A percentile compares a stretch with the other conserved stretches of the same genome.
phyloP scores from a whole-genome alignment of 2,888 invertebrate species.

The Cephus rjabovi region DNA sequence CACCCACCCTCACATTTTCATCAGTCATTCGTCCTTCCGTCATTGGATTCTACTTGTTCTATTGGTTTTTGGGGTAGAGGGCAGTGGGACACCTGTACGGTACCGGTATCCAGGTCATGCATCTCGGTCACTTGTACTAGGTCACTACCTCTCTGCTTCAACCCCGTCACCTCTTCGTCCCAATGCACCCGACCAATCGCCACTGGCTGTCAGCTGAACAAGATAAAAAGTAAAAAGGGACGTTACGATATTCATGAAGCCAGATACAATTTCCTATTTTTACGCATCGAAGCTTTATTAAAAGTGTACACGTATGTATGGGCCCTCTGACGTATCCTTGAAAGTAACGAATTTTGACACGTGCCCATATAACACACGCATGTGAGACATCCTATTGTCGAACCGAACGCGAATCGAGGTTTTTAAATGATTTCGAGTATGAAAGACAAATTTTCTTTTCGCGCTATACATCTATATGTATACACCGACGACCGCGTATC shows the following conservation, averaged over 20 bases:
- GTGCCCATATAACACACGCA: not conserved
- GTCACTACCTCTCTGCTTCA: conserved; percentile 54
- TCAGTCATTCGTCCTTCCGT: not conserved
- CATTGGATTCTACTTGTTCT: not conserved
- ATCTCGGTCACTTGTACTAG: conserved; percentile 64
- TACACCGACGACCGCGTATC: not conserved
- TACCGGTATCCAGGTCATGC: conserved; percentile 63
- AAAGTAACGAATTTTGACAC: not conserved
- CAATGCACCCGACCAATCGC: conserved; percentile 16
- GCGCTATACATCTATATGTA: too few relatives aligned
- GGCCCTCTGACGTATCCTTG: not conserved
- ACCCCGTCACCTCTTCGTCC: conserved; percentile 30
- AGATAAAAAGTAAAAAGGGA: not conserved
- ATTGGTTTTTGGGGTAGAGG: conserved; percentile 46
- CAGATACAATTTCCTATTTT: conserved; percentile 20
- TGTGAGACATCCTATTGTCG: not conserved
- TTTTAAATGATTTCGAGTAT: not conserved
- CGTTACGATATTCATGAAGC: conserved; percentile 3
- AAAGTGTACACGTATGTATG: not conserved
- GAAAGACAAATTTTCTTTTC: not conserved
- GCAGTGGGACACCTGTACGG: conserved; percentile 62
- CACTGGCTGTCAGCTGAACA: conserved; percentile 7
- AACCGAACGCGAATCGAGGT: not conserved
- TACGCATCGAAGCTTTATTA: not conserved
- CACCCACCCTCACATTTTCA: not conserved